Percentiles rank a stretch among this genome's conserved stretches.
phyloP scores from a whole-genome alignment of 2,888 invertebrate species.

The Torymus aiolomorphi region DNA sequence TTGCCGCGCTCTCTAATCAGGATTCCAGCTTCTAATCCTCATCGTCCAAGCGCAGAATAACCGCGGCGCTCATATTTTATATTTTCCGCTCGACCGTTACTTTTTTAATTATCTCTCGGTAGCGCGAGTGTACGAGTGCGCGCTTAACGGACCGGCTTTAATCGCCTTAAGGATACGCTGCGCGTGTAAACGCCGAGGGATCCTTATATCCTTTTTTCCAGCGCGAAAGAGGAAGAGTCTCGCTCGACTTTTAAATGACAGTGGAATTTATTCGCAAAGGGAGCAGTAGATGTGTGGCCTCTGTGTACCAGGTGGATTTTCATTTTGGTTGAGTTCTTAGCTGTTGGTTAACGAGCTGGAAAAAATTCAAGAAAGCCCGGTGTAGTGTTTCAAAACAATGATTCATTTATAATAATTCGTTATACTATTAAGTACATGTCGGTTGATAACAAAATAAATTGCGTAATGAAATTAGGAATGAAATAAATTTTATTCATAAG shows the following conservation, averaged over 20 bases:
- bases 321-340: no score
- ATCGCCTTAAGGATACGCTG: constrained; percentile 65
- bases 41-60: constrained; percentile 1
- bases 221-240: no score
- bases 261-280: background rate
- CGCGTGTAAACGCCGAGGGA: constrained; percentile 8
- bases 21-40: constrained; percentile 41
- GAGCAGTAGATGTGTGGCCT: background rate
- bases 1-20: constrained; percentile 38
- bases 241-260: no score
- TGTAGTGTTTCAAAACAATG: no score
- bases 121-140: constrained; percentile 29
- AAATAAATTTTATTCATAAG: constrained; percentile 45
- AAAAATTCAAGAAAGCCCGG: no score
- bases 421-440: no score
- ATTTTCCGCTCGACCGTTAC: constrained; percentile 66
- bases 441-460: no score
- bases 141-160: constrained; percentile 66
- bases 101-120: constrained; percentile 67
- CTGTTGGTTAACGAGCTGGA: no score
- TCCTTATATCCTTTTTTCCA: no score
- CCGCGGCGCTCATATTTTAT: constrained; percentile 38
- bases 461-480: background rate
- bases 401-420: no score
- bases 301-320: no score